Conservation (phyloP, 1,140 invertebrate species). For the Helicoverpa zea region DNA sequence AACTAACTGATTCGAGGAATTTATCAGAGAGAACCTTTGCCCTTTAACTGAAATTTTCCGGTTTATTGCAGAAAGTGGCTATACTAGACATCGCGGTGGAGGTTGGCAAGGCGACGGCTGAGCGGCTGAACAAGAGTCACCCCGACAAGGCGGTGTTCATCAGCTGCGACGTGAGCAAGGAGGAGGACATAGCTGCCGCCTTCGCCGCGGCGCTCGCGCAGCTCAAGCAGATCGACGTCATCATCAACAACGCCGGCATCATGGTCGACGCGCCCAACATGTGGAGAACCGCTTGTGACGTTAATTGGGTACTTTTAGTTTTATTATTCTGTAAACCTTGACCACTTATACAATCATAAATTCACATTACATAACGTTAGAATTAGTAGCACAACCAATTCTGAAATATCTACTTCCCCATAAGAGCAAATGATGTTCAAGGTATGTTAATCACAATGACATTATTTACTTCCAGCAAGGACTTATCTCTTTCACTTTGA, state of each 20-base stretch:
- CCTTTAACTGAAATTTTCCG: background rate
- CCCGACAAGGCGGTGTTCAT: constrained; percentile 66
- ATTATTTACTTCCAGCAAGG: constrained; percentile 49
- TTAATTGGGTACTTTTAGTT: constrained; percentile 36
- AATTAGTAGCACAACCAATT: background rate
- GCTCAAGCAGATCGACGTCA: constrained; percentile 43
- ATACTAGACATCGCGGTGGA: constrained; percentile 70
- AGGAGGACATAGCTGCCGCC: constrained; percentile 87
- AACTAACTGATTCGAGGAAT: too few species aligned
- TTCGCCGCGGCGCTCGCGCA: constrained; percentile 86
- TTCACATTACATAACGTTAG: too few species aligned
- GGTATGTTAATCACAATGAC: background rate
- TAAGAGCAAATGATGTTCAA: too few species aligned
- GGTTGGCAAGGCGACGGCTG: constrained; percentile 55
- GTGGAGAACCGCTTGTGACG: constrained; percentile 25
- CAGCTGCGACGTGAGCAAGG: constrained; percentile 89
- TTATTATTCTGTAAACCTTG: background rate
- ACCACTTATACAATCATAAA: too few species aligned
- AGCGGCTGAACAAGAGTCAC: constrained; percentile 61
- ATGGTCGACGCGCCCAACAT: constrained; percentile 40
- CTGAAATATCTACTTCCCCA: background rate
- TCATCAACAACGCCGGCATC: constrained; percentile 48
- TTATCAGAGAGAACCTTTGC: background rate
- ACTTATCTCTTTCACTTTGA: constrained; percentile 50
- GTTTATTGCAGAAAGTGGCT: constrained; percentile 66